Evolutionary conservation across 2,888 invertebrate species (phyloP), one percentile per base, ranked within the genome.

Genomic region (Dryomyza anilis): DNA sequence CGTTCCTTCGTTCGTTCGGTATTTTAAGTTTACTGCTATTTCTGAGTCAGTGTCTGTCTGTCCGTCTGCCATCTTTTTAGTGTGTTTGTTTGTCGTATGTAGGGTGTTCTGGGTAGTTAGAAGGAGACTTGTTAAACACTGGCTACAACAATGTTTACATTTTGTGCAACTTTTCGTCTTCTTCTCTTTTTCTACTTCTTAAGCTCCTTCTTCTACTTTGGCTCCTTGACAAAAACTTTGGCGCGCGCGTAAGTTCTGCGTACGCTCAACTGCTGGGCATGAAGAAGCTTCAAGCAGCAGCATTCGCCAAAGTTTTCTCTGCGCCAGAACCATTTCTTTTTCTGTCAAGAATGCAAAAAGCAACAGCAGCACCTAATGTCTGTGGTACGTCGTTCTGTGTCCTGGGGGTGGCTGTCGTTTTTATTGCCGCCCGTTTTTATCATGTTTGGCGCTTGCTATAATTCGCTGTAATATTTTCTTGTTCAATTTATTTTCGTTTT

Each of bases 61-160:
- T 7, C 8, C 56, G 36, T 5, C 53, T 27, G 36, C 50, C 43
- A 16, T 58, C 23, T 27, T n/a, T 16, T n/a, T 52, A 7, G 19
- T 36, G 12, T 27, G 29, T 14, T 27, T 30, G 25, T 30, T 39
- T 68, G 27, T 52, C 50, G 52, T 63, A 8, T 62, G 27, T 64
- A 19, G 27, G 29, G 53, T n/a, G 25, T 3, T 53, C 53, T 53
- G n/a, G 33, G 29, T 27, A 14, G n/a, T 27, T 48, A n/a, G 61
- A 25, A 14, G 61, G 21, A 33, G 52, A 27, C 23, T 33, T 33
- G 29, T 45, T 25, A 46, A 56, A 29, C 43, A 57, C 39, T 46
- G 12, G 50, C 50, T 29, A 56, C 56, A 43, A 65, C 60, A 65
- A 65, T 69, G 73, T 74, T 73, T 72, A 74, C 74, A 72, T 74